Base-by-base conservation (phyloP, 2,888 invertebrate species). In the Deilephila porcellus region DNA sequence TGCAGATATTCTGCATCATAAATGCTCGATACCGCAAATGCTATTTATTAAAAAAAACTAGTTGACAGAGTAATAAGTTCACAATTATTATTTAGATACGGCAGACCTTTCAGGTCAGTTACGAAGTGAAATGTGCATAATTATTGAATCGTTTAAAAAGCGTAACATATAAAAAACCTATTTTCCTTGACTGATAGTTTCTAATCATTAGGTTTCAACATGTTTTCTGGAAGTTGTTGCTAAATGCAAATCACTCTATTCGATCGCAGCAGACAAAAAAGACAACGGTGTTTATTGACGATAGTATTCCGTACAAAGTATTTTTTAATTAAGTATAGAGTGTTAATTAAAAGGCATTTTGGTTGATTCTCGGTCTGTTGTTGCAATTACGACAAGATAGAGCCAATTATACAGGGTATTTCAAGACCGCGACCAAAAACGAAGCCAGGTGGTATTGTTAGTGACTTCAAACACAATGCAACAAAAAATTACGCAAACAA, bases 131-230 rank as follows among this genome's bases (percentile, higher is more conserved):
- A 62, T 60, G 53, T 73, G 56, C 34, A 62, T 71, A 73, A 71
- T 73, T 73, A 73, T 64, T 34, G 63, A 53, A 32, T 52, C 59
- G 76, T 79, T 81, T 79, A 73, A 75, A 78, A 82, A 83, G 75
- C 76, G 20, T 74, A 76, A 75, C 75, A 77, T 76, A 67, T 78
- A 83, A 85, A 84, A 84, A 85, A 79, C 77, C 4, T 77, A 63
- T 71, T 82, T 78, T 81, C 84, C 84, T 85, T 85, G 85, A 84
- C 79, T 56, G 20, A 34, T 67, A 79, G 82, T 85, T 86, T 85
- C 85, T 81, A 84, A 83, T 74, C 74, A 80, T 71, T 79, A 76
- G 52, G 79, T 85, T 83, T 77, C 86, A 81, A 85, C 78, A 84
- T 72, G 75, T 79, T 72, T 77, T 77, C 78, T 77, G 73, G 76